Percentiles rank a stretch among this genome's conserved stretches.
Conservation (phyloP, 2,888 invertebrate genomes). For the Dendrolimus houi region DNA sequence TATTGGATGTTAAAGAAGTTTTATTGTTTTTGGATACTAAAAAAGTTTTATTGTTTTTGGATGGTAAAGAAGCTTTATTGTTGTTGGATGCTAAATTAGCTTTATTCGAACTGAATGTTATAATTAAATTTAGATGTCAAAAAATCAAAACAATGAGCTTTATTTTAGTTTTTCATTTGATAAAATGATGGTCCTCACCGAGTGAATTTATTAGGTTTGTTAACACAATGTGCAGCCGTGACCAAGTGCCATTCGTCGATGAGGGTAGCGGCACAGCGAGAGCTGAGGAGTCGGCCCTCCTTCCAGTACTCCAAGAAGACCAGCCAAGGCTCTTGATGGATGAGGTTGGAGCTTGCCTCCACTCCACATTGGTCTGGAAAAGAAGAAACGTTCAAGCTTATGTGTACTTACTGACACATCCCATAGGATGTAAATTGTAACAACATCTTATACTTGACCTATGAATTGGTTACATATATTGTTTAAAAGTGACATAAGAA, state of each 20-base stretch:
- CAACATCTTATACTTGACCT: too few relatives aligned
- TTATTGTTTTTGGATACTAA: too few relatives aligned
- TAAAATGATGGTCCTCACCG: conserved; percentile 24
- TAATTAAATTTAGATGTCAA: conserved; percentile 2
- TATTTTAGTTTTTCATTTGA: neutral
- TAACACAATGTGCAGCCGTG: conserved; percentile 44
- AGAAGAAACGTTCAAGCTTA: too few relatives aligned
- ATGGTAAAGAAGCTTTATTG: too few relatives aligned
- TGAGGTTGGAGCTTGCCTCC: conserved; percentile 31
- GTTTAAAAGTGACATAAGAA: too few relatives aligned
- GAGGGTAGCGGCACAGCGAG: conserved; percentile 36
- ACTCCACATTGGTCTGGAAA: conserved; percentile 30
- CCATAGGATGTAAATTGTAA: too few relatives aligned
- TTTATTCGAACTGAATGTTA: too few relatives aligned
- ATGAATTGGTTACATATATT: too few relatives aligned
- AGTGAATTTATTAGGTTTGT: conserved; percentile 10
- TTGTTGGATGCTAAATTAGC: too few relatives aligned
- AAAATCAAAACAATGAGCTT: neutral
- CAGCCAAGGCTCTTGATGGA: conserved; percentile 44
- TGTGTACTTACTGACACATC: too few relatives aligned
- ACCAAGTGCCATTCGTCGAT: conserved; percentile 29
- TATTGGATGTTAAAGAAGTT: too few relatives aligned
- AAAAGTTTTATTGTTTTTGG: too few relatives aligned
- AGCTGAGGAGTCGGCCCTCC: conserved; percentile 14
- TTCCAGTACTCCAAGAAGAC: conserved; percentile 36